These are phyloP conservation scores for Centruroides sculpturatus DNA, from an alignment of 1,140 invertebrate genomes.

Conservation along the genomic window DNA sequence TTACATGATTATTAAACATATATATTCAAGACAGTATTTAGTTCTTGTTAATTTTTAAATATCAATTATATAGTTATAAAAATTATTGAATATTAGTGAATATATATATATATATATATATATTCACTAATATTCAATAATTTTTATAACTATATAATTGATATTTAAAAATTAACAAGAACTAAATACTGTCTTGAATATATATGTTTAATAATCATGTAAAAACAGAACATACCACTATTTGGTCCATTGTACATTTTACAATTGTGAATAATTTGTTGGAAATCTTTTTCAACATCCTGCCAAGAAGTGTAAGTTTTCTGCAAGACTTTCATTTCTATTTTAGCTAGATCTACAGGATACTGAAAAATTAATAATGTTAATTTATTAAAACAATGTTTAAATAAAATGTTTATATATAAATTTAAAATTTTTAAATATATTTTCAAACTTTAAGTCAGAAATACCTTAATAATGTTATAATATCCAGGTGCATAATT, in stretches of 20 bases:
- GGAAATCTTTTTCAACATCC: conserved; percentile 73
- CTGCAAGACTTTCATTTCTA: neutral
- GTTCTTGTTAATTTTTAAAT: too few species aligned
- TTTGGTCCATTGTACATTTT: conserved; percentile 77
- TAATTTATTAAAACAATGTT: neutral
- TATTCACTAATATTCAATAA: too few species aligned
- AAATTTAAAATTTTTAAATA: neutral
- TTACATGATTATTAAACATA: neutral
- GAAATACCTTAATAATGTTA: conserved; percentile 27
- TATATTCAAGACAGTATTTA: too few species aligned
- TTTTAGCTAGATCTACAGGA: conserved; percentile 4
- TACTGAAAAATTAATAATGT: conserved; percentile 3
- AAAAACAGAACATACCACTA: conserved; percentile 49
- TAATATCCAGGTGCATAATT: conserved; percentile 80
- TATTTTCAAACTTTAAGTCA: neutral
- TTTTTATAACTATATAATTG: too few species aligned
- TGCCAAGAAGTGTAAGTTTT: conserved; percentile 59
- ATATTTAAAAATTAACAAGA: too few species aligned
- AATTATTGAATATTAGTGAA: too few species aligned
- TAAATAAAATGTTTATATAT: neutral
- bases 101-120: too few species aligned
- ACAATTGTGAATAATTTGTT: conserved; percentile 81
- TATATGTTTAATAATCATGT: neutral
- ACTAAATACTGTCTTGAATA: too few species aligned
- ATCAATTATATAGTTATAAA: too few species aligned